These are phyloP conservation scores for Ophion ellenae DNA, from an alignment of 2,888 invertebrate genomes.

Conservation along the genomic window DNA sequence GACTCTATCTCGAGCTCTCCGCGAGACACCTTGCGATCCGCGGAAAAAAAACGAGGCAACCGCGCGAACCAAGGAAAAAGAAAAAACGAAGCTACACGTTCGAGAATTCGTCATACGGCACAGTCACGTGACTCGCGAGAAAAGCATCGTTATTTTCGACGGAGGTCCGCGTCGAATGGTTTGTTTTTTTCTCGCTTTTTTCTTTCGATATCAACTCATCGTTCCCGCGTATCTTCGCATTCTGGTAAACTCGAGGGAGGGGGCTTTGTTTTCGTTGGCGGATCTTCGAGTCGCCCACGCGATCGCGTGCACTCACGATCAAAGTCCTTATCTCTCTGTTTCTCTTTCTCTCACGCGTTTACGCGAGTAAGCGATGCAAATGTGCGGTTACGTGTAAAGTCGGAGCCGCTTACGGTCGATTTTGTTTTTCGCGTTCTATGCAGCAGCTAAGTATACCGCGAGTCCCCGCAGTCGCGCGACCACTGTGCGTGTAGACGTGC, in stretches of 20 bases:
- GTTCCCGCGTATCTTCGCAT: constrained; percentile 13
- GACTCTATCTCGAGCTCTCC: constrained; percentile 16
- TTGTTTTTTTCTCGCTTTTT: neutral
- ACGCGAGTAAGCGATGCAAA: neutral
- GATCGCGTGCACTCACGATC: constrained; percentile 12
- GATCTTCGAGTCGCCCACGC: constrained; percentile 26
- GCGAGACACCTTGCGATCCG: neutral
- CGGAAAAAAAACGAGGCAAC: neutral
- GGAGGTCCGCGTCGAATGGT: neutral
- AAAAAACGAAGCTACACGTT: neutral
- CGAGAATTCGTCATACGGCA: neutral
- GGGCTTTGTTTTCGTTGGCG: constrained; percentile 21
- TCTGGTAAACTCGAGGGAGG: neutral
- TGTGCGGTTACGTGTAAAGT: constrained; percentile 50
- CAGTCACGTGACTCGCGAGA: neutral
- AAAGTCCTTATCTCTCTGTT: constrained; percentile 32
- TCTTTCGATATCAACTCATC: constrained; percentile 10
- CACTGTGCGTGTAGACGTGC: constrained; percentile 1
- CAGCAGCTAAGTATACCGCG: constrained; percentile 18
- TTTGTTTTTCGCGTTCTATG: constrained; percentile 2
- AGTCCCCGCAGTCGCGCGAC: neutral
- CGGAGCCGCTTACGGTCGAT: neutral
- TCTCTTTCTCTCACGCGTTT: neutral
- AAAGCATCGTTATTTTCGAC: constrained; percentile 5
- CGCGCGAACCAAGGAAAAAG: neutral